A percentile compares a stretch with the other conserved stretches of the same genome.
Conservation (phyloP, 2,888 invertebrate genomes). For the Drosophila mulleri region DNA sequence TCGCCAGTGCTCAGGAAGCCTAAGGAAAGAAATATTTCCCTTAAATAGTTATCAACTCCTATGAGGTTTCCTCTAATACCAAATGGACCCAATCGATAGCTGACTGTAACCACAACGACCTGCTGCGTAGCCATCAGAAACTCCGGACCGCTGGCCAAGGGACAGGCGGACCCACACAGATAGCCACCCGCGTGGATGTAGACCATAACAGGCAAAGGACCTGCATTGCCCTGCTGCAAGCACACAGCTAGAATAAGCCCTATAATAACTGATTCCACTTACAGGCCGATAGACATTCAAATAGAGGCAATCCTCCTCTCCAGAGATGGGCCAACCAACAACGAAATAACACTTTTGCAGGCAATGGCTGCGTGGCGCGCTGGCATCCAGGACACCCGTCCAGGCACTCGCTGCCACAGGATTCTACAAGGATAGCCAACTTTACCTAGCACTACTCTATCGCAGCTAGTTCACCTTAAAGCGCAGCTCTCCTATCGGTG, state of each 20-base stretch:
- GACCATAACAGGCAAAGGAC: slow-evolving; percentile 85
- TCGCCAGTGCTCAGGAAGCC: slow-evolving; percentile 85
- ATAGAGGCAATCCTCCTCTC: slow-evolving; percentile 86
- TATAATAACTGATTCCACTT: slow-evolving; percentile 3
- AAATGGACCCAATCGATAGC: slow-evolving; percentile 83
- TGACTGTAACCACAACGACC: slow-evolving; percentile 84
- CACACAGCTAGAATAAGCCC: background rate
- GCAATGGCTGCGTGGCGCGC: slow-evolving; percentile 82
- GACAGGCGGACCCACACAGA: slow-evolving; percentile 84
- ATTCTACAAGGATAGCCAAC: slow-evolving; percentile 63
- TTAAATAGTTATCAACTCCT: background rate
- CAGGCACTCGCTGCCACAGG: slow-evolving; percentile 71
- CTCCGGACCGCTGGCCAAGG: slow-evolving; percentile 83
- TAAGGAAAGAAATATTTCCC: slow-evolving; percentile 15
- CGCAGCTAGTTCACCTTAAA: slow-evolving; percentile 69
- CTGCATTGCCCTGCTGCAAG: slow-evolving; percentile 16
- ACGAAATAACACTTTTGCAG: slow-evolving; percentile 85
- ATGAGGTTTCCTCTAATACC: slow-evolving; percentile 41
- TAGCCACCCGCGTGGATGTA: slow-evolving; percentile 86
- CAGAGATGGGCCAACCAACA: slow-evolving; percentile 69
- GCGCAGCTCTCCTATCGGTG: slow-evolving; percentile 81
- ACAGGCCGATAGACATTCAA: slow-evolving; percentile 86
- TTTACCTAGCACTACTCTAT: no score
- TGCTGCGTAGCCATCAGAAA: slow-evolving; percentile 85
- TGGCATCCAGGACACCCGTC: slow-evolving; percentile 76